A percentile compares a stretch with the other conserved stretches of the same genome.
Evolutionary conservation across 64 coral and sea anemone genomes (phyloP).

Genomic region (Montipora foliosa): DNA sequence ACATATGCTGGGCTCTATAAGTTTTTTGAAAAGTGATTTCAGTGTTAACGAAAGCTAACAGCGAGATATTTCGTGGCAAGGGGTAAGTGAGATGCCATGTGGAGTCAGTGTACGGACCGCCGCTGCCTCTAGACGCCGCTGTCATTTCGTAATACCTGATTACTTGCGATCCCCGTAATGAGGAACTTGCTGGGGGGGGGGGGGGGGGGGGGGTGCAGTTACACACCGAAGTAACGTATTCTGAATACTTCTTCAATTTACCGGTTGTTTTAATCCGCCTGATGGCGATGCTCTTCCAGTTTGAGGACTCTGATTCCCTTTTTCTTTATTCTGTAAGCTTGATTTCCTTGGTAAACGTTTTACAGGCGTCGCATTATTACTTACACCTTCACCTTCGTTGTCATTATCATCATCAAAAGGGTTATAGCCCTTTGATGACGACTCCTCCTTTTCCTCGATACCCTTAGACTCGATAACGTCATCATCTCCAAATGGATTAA

Average conservation of each 20-base stretch:
- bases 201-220: too few relatives aligned
- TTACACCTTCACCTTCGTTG: background rate
- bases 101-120: too few relatives aligned
- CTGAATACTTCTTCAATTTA: background rate
- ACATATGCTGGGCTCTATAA: too few relatives aligned
- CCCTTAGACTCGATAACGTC: conserved; percentile 33
- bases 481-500: conserved; percentile 88
- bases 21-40: too few relatives aligned
- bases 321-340: conserved; percentile 1
- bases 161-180: too few relatives aligned
- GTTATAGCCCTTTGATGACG: conserved; percentile 51
- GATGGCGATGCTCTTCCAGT: conserved; percentile 6
- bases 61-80: too few relatives aligned
- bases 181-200: too few relatives aligned
- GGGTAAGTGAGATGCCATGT: too few relatives aligned
- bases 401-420: conserved; percentile 85
- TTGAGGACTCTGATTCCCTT: background rate
- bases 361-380: background rate
- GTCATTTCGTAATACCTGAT: too few relatives aligned
- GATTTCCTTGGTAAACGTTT: conserved; percentile 8
- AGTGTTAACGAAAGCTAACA: too few relatives aligned
- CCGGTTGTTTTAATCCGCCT: background rate
- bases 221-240: too few relatives aligned
- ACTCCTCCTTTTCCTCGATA: background rate
- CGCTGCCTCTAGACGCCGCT: too few relatives aligned